These are phyloP conservation scores for Campoletis raptor DNA, from an alignment of 2,888 invertebrate genomes.

Conservation along the genomic window DNA sequence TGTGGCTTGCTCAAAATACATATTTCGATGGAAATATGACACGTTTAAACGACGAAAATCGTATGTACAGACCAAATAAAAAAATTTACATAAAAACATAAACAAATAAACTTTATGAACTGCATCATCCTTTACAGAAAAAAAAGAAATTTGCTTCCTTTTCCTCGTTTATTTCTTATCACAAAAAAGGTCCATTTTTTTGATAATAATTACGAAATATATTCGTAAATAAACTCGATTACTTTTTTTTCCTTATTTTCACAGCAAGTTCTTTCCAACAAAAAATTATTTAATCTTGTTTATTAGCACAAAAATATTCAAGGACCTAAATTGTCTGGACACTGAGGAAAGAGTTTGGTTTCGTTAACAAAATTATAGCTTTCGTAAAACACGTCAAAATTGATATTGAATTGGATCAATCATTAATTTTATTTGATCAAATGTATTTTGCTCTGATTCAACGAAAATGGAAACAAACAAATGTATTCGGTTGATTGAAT, in stretches of 20 bases:
- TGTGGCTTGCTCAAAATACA: constrained; percentile 35
- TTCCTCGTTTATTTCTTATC: not conserved
- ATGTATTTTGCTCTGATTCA: no score
- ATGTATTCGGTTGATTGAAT: no score
- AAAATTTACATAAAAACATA: not conserved
- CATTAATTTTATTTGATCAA: no score
- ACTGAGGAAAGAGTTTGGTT: no score
- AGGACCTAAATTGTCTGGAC: no score
- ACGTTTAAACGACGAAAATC: not conserved
- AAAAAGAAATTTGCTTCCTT: not conserved
- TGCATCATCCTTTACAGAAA: not conserved
- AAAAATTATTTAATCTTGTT: not conserved
- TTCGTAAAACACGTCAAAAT: no score
- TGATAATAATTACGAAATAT: not conserved
- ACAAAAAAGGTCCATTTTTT: not conserved
- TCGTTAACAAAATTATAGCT: no score
- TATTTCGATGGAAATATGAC: not conserved
- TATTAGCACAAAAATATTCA: not conserved
- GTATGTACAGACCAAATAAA: constrained; percentile 43
- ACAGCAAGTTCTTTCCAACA: not conserved
- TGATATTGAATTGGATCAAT: no score
- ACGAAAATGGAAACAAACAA: no score
- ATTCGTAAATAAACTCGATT: not conserved
- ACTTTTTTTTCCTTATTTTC: not conserved
- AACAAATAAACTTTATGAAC: not conserved